Base-by-base conservation (phyloP, 2,797 vertebrate genomes). In the Orientallactaga sibirica region DNA sequence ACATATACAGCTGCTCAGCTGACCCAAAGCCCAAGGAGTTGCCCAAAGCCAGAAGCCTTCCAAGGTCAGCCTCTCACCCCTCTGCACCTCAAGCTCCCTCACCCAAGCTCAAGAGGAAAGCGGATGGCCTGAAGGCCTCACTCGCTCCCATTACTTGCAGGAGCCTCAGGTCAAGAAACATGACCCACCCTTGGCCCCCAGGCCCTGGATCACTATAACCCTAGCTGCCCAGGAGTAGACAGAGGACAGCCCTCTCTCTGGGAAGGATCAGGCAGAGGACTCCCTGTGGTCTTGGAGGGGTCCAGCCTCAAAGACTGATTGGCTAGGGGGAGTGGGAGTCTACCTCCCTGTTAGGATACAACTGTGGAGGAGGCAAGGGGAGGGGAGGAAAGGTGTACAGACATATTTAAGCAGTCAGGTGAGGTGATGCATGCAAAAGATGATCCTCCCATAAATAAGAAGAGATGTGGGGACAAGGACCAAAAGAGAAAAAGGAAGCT, bases 51-150 rank as follows among this genome's bases (percentile, higher is more conserved):
- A 7, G 18, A 27, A 27, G 24, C 29, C 11, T 43, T 0, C 66
- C 0, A 0, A 12, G 7, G 4, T 5, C 8, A 7, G 25, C 29
- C 5, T 22, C 14, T 37, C 12, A n/a, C 41, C 24, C 68, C 6
- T 9, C 33, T 58, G n/a, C 2, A 0, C 64, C 55, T 52, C 29
- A 5, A 20, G 22, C 19, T 25, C 41, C 83, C 58, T 43, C 37
- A 6, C 18, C 15, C 20, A 11, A 7, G 41, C 70, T 77, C 80
- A 4, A 3, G 5, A 18, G 10, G 11, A 66, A 22, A 11, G 52
- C 2, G 3, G 10, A 25, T n/a, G 43, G 70, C 18, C 73, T 62
- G 41, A 2, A 14, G 20, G 76, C 25, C 84, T 64, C 19, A 62
- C 29, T 41, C 6, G 29, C 27, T 76, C 85, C n/a, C 22, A 14